Conservation (phyloP, 1,140 invertebrate species). For the Homalodisca vitripennis region DNA sequence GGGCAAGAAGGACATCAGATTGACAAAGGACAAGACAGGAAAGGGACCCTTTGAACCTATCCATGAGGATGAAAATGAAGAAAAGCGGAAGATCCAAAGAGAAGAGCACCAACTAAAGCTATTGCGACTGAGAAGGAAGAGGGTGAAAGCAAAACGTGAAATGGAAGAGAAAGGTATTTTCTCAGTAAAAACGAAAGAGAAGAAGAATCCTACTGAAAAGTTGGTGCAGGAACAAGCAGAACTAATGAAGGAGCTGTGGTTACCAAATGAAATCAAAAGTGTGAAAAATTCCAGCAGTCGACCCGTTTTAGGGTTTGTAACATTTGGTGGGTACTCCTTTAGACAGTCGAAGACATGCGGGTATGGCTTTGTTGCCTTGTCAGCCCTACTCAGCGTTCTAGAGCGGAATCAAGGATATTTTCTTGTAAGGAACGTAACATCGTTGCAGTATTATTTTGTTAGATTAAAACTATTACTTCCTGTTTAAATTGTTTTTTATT, state of each 20-base stretch:
- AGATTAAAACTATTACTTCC: constrained; percentile 46
- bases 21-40: background rate
- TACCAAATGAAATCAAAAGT: constrained; percentile 54
- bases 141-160: constrained; percentile 52
- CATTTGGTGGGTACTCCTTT: constrained; percentile 67
- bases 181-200: constrained; percentile 31
- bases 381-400: constrained; percentile 54
- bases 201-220: constrained; percentile 27
- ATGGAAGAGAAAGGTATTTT: constrained; percentile 36
- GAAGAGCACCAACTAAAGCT: constrained; percentile 57
- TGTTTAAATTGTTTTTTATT: no score
- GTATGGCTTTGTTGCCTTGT: constrained; percentile 64
- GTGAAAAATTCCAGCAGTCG: constrained; percentile 63
- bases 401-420: constrained; percentile 40
- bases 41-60: constrained; percentile 34
- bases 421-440: constrained; percentile 52
- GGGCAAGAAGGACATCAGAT: constrained; percentile 30
- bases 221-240: constrained; percentile 55
- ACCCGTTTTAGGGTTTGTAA: constrained; percentile 71
- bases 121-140: constrained; percentile 57
- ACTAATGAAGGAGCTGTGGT: constrained; percentile 65
- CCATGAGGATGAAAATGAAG: constrained; percentile 46
- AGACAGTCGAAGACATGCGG: constrained; percentile 61
- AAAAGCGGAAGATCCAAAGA: constrained; percentile 55
- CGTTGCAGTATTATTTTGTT: constrained; percentile 52